Base-by-base conservation (phyloP, 2,888 invertebrate species). In the Pseudococcus longispinus region DNA sequence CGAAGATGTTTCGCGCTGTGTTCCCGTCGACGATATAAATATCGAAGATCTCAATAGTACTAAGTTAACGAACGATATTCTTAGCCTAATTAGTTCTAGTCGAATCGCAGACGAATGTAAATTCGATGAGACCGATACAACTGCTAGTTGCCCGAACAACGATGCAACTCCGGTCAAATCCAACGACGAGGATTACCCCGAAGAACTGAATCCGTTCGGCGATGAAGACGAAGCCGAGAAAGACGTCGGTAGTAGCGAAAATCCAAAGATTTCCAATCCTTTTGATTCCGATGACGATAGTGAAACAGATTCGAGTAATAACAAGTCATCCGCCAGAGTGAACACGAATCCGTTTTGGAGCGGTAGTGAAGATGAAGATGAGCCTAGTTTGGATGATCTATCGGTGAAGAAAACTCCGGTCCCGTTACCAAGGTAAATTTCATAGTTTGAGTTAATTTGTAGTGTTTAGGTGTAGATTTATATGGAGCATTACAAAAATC, bases 191-290 rank as follows among this genome's bases (percentile, higher is more conserved):
- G 90, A 91, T 65, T 96, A 97, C 91, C 97, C 97, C 0, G 93
- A 93, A 88, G 93, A 95, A 90, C 92, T 96, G 88, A 97, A 97
- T 92, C 97, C 97, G 6, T 97, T 97, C 91, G 94, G 93, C 88
- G 92, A 91, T 85, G 92, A 92, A 83, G 91, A 91, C 26, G 90
- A 90, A n/a, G 90, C 89, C 88, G 91, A 89, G 70, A 89, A 37
- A 65, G 88, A 87, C 37, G 84, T 42, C 85, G 82, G 80, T 20
- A 55, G 44, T 8, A 77, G 88, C 37, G 46, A 55, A 65, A 83
- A 84, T 26, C 83, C 87, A 26, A 85, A 88, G 20, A 92, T 92
- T 90, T 92, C 92, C n/a, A 95, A 95, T 92, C 95, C 95, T 2
- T 95, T 95, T 90, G 94, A 93, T 46, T 94, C 93, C 89, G 92